Evolutionary conservation across 2,113 vertebrate species (phyloP).

Genomic region (Vicugna pacos): DNA sequence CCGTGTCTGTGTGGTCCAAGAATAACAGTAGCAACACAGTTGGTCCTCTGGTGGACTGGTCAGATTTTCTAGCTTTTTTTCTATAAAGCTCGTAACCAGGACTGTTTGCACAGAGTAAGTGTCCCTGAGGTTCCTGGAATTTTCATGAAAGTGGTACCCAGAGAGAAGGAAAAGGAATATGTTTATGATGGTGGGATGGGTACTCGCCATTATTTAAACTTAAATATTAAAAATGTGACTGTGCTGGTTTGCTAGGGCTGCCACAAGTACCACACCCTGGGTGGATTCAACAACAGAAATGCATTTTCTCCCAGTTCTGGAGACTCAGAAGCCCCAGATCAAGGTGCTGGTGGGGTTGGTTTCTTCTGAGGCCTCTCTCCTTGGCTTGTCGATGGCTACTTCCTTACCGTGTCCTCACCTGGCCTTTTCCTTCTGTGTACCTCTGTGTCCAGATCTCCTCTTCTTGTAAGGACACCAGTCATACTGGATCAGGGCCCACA

Average conservation of each 20-base stretch:
- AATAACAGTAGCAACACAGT: background rate
- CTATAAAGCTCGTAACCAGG: background rate
- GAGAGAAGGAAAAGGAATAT: background rate
- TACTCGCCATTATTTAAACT: background rate
- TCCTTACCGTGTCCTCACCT: background rate
- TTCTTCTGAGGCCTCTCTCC: background rate
- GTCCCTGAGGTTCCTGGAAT: background rate
- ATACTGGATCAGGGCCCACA: background rate
- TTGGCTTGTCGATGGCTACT: background rate
- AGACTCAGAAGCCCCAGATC: background rate
- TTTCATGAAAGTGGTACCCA: background rate
- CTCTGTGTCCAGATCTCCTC: background rate
- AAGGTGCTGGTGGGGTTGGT: background rate
- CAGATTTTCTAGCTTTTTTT: background rate
- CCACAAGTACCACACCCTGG: background rate
- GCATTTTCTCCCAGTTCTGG: background rate
- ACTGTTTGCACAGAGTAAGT: background rate
- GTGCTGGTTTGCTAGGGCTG: background rate
- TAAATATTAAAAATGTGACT: background rate
- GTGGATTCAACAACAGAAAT: background rate
- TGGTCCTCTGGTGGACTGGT: background rate
- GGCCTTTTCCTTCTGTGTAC: background rate
- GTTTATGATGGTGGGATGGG: background rate
- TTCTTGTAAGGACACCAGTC: background rate
- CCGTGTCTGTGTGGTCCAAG: background rate